Percentiles rank a stretch among this genome's conserved stretches.
These are phyloP conservation scores for Lindbergichthys nudifrons DNA, from an alignment of 2,797 vertebrate species.

Conservation along the genomic window DNA sequence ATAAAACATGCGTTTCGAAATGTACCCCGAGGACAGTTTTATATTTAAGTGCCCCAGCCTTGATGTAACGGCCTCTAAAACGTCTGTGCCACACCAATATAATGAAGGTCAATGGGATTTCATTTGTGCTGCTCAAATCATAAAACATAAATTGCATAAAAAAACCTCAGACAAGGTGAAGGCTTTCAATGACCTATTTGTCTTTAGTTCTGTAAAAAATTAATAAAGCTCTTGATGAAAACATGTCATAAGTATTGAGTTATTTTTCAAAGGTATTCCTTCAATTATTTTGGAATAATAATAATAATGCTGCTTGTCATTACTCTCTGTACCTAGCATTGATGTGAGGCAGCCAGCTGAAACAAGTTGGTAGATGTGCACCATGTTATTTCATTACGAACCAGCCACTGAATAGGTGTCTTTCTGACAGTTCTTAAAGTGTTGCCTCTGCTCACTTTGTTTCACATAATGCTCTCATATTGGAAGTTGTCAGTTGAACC, in stretches of 20 bases:
- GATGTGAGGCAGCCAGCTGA: conserved; percentile 26
- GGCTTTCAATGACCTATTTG: too few species aligned
- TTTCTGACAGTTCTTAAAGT: conserved; percentile 20
- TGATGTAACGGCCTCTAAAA: background rate
- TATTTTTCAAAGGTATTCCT: too few species aligned
- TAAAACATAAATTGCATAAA: background rate
- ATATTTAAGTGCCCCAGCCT: background rate
- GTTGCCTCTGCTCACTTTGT: conserved; percentile 14
- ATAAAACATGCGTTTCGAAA: background rate
- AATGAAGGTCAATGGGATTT: background rate
- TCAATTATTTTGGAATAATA: background rate
- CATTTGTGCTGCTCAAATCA: background rate
- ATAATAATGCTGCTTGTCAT: too few species aligned
- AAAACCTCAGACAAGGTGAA: background rate
- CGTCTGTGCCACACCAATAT: background rate
- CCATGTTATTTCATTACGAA: conserved; percentile 35
- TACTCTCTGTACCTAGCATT: background rate
- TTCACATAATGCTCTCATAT: conserved; percentile 23
- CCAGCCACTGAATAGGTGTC: background rate
- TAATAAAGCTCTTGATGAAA: too few species aligned
- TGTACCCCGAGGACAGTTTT: background rate
- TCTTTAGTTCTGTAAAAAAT: too few species aligned
- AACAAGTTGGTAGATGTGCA: conserved; percentile 18
- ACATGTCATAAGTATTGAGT: background rate
- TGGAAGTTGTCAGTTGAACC: conserved; percentile 35